Evolutionary conservation across 2,888 invertebrate genomes (phyloP).

Genomic region (Hemicrepidius hirtus): DNA sequence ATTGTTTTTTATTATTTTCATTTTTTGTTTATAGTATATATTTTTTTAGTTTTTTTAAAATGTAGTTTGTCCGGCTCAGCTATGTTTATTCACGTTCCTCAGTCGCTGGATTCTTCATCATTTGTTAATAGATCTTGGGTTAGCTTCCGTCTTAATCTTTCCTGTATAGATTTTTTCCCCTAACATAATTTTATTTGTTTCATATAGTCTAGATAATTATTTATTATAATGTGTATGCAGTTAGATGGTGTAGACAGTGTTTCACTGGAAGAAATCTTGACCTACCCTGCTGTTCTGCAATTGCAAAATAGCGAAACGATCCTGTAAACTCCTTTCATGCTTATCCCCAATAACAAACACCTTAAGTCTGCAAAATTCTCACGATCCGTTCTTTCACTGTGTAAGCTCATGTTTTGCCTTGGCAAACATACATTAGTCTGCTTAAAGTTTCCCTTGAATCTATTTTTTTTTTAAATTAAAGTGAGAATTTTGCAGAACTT

Average conservation of each 20-base stretch:
- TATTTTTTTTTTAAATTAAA: slow-evolving; percentile 13
- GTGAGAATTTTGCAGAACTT: slow-evolving; percentile 64
- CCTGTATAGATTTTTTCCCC: no score
- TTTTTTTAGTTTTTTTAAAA: no score
- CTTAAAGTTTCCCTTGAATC: slow-evolving; percentile 50
- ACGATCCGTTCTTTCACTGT: slow-evolving; percentile 46
- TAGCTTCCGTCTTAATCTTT: no score
- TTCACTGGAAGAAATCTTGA: slow-evolving; percentile 18
- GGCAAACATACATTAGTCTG: slow-evolving; percentile 59
- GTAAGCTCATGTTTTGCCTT: slow-evolving; percentile 52
- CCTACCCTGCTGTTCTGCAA: no score
- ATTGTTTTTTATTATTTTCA: no score
- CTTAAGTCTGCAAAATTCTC: slow-evolving; percentile 63
- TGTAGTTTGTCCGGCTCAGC: no score
- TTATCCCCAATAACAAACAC: slow-evolving; percentile 32
- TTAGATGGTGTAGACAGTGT: no score
- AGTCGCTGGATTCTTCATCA: no score
- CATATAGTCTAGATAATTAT: neutral
- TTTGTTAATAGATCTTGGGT: no score
- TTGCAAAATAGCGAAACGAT: neutral
- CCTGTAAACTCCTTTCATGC: slow-evolving; percentile 1
- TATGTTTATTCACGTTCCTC: no score
- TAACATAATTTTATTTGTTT: no score
- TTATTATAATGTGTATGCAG: neutral
- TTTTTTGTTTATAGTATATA: no score